Percentiles rank a stretch among this genome's conserved stretches.
Evolutionary conservation across 2,888 invertebrate species (phyloP).

Genomic region (Apamea sordens): DNA sequence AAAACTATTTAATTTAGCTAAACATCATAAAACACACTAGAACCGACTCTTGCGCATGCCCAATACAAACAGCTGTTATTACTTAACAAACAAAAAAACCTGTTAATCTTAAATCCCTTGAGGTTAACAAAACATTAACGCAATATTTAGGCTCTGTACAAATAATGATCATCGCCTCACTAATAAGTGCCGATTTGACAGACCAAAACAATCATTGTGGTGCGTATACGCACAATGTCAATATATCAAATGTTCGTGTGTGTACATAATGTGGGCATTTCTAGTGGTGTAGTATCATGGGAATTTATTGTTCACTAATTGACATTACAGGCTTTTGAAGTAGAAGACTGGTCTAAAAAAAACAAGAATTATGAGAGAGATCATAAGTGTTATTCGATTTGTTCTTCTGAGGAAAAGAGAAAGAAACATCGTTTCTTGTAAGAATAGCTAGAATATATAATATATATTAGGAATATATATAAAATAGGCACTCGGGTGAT

Average conservation of each 20-base stretch:
- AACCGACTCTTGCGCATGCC: conserved; percentile 73
- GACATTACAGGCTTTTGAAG: not conserved
- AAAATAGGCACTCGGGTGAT: not conserved
- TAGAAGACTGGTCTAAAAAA: not conserved
- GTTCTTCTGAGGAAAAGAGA: not conserved
- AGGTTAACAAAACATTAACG: conserved; percentile 88
- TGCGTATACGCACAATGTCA: conserved; percentile 79
- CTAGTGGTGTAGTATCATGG: conserved; percentile 46
- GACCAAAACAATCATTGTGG: conserved; percentile 79
- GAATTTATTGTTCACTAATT: conserved; percentile 42
- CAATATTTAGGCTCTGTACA: conserved; percentile 84
- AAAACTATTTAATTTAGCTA: conserved; percentile 52
- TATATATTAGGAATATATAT: not conserved
- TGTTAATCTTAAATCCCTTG: conserved; percentile 82
- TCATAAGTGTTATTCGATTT: not conserved
- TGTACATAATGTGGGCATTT: conserved; percentile 67
- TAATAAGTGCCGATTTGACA: conserved; percentile 86
- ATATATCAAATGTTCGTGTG: conserved; percentile 76
- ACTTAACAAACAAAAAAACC: conserved; percentile 87
- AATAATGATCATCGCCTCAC: conserved; percentile 78
- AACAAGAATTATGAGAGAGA: not conserved
- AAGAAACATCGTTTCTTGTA: not conserved
- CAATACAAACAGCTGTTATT: conserved; percentile 85
- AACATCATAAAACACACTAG: conserved; percentile 58
- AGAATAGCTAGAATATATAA: not conserved